Evolutionary conservation across 2,888 invertebrate genomes (phyloP).

Genomic region (Lasioglossum villosulum): DNA sequence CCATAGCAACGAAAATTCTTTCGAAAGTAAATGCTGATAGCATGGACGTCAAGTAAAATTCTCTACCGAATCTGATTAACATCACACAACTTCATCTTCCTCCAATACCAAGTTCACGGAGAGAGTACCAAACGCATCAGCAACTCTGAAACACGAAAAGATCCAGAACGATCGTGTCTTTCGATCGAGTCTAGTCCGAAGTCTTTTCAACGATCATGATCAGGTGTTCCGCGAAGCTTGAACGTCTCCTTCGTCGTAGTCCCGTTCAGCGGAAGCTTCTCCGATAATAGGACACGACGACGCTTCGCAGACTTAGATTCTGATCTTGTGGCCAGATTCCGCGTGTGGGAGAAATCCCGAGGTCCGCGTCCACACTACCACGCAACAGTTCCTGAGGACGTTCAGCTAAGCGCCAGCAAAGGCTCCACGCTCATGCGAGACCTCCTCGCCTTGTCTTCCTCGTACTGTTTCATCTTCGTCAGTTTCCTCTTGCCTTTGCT

Average conservation of each 20-base stretch:
- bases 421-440: constrained; percentile 81
- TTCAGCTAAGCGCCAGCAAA: constrained; percentile 82
- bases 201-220: constrained; percentile 18
- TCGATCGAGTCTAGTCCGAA: constrained; percentile 1
- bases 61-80: no score
- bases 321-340: constrained; percentile 79
- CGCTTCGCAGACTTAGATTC: constrained; percentile 80
- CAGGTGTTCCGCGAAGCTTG: constrained; percentile 19
- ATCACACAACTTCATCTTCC: no score
- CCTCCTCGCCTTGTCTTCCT: constrained; percentile 82
- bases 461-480: constrained; percentile 80
- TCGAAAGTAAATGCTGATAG: no score
- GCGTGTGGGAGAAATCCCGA: constrained; percentile 74
- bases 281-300: constrained; percentile 50
- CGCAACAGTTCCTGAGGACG: constrained; percentile 62
- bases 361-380: constrained; percentile 67
- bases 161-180: constrained; percentile 5
- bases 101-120: not conserved
- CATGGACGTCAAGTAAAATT: no score
- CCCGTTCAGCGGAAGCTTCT: constrained; percentile 39
- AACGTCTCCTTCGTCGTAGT: constrained; percentile 13
- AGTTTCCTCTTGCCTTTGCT: constrained; percentile 82
- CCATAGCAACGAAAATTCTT: not conserved
- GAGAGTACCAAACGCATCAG: not conserved
- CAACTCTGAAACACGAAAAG: not conserved